Evolutionary conservation across 2,888 invertebrate genomes (phyloP).

Genomic region (Plebejus anna): DNA sequence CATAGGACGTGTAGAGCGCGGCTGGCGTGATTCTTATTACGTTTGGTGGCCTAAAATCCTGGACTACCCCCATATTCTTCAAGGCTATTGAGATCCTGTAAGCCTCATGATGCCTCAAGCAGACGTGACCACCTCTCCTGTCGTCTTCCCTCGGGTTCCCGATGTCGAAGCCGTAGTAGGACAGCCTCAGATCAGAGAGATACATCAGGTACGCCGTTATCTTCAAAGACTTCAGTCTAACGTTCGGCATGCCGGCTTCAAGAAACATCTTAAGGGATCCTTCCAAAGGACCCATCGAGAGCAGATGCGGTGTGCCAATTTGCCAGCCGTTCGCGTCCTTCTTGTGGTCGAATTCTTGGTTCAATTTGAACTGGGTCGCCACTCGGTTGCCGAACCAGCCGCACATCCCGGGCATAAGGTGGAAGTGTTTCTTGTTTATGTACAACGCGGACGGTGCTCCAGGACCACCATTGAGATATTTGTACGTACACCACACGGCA

Average conservation of each 20-base stretch:
- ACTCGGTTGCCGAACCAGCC: constrained; percentile 65
- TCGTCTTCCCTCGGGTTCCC: constrained; percentile 56
- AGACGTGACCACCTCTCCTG: constrained; percentile 62
- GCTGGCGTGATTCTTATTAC: constrained; percentile 59
- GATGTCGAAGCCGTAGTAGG: constrained; percentile 52
- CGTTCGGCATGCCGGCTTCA: constrained; percentile 57
- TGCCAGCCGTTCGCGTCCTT: constrained; percentile 63
- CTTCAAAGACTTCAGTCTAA: constrained; percentile 62
- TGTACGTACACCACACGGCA: constrained; percentile 70
- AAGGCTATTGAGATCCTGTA: constrained; percentile 60
- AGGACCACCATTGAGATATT: constrained; percentile 67
- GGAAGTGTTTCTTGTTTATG: constrained; percentile 61
- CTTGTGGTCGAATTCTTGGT: constrained; percentile 62
- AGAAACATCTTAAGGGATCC: constrained; percentile 56
- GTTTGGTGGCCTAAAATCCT: constrained; percentile 62
- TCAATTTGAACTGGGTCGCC: constrained; percentile 56
- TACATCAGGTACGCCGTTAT: constrained; percentile 66
- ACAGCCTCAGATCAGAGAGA: constrained; percentile 55
- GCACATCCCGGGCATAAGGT: constrained; percentile 53
- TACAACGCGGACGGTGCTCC: constrained; percentile 58
- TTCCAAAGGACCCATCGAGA: constrained; percentile 62
- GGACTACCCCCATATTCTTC: constrained; percentile 54
- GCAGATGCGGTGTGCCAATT: constrained; percentile 56
- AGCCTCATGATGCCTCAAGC: constrained; percentile 59
- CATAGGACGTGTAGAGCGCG: constrained; percentile 61